These are phyloP conservation scores for Myotis myotis DNA, from an alignment of 2,797 vertebrate genomes.

Conservation along the genomic window DNA sequence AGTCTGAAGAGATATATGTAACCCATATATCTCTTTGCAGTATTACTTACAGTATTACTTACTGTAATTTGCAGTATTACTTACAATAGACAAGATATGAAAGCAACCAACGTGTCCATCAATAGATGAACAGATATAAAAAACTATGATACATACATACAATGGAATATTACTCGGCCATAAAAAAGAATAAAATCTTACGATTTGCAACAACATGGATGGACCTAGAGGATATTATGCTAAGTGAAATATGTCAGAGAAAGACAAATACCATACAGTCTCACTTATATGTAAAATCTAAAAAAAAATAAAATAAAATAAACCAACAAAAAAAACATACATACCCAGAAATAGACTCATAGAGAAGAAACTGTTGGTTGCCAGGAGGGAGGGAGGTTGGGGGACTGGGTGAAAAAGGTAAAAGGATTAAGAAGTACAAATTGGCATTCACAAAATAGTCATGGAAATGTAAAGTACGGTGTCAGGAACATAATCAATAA, in stretches of 20 bases:
- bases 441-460: neutral
- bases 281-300: neutral
- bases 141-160: neutral
- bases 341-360: neutral
- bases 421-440: neutral
- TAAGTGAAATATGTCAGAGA: neutral
- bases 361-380: neutral
- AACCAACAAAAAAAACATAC: neutral
- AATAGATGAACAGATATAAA: neutral
- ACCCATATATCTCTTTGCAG: neutral
- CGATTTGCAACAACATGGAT: neutral
- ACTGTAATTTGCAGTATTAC: neutral
- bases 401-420: neutral
- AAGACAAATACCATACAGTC: neutral
- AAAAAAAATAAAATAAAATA: neutral
- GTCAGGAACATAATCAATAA: neutral
- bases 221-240: neutral
- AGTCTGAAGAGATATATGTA: neutral
- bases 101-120: neutral
- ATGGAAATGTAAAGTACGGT: neutral
- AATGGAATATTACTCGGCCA: neutral
- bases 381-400: neutral
- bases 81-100: neutral
- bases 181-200: neutral
- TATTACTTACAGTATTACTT: neutral